Conservation (phyloP, 1,140 invertebrate genomes). For the Hylyphantes graminicola region DNA sequence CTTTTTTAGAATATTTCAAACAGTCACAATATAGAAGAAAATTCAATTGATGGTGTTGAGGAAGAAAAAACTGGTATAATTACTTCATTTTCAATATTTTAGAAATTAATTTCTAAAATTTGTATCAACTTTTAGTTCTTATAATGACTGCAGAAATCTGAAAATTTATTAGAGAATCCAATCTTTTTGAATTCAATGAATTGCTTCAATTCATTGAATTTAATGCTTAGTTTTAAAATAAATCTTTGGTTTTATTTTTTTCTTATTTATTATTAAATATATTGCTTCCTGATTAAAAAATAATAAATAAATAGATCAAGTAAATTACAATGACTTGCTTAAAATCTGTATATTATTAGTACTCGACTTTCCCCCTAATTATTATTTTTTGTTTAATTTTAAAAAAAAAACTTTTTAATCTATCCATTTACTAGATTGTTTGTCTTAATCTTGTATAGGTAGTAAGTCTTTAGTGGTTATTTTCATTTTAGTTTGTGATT, state of each 20-base stretch:
- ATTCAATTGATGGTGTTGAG: conserved; percentile 25
- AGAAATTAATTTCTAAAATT: not conserved
- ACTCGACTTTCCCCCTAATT: not conserved
- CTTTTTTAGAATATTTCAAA: conserved; percentile 41
- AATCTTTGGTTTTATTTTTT: not conserved
- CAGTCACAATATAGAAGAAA: conserved; percentile 40
- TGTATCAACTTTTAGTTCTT: not conserved
- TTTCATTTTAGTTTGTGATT: too few species aligned
- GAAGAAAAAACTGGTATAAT: conserved; percentile 12
- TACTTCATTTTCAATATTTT: not conserved
- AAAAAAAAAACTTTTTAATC: not conserved
- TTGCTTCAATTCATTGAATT: not conserved
- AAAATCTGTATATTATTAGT: not conserved
- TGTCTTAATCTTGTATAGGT: too few species aligned
- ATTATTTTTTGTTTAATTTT: not conserved
- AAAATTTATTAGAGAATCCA: not conserved
- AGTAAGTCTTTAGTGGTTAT: too few species aligned
- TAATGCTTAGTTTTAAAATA: not conserved
- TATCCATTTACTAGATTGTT: not conserved
- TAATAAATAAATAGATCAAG: not conserved
- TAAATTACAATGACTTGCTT: not conserved
- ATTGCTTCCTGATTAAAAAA: not conserved
- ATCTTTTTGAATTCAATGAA: not conserved
- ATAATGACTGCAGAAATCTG: not conserved
- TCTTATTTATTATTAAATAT: not conserved